Evolutionary conservation across 2,888 invertebrate species (phyloP).

Genomic region (Watsonalla cultraria): DNA sequence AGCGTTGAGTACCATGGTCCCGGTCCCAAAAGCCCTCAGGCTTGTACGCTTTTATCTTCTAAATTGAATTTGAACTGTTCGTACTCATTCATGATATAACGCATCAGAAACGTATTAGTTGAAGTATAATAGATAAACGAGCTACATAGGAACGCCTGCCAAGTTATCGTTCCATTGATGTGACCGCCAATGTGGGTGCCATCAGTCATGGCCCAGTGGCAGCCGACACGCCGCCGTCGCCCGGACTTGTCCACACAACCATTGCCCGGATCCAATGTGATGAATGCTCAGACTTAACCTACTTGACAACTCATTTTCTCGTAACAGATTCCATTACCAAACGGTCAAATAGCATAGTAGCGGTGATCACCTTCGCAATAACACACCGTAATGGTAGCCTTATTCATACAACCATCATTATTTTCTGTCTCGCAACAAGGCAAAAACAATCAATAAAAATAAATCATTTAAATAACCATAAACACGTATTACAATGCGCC

Average conservation of each 20-base stretch:
- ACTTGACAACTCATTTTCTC: constrained; percentile 76
- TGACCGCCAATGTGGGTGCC: constrained; percentile 24
- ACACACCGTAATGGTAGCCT: constrained; percentile 65
- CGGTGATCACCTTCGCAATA: constrained; percentile 69
- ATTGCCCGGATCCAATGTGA: constrained; percentile 42
- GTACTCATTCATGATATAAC: too few species aligned
- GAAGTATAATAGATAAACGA: background rate
- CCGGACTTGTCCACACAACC: constrained; percentile 32
- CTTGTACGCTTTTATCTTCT: too few species aligned
- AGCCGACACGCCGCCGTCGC: constrained; percentile 25
- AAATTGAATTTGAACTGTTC: too few species aligned
- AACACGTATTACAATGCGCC: constrained; percentile 76
- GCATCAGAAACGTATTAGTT: background rate
- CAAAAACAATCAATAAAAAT: constrained; percentile 79
- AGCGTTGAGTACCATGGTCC: too few species aligned
- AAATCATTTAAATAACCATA: constrained; percentile 79
- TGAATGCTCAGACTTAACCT: constrained; percentile 56
- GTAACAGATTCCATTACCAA: constrained; percentile 71
- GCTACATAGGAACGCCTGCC: background rate
- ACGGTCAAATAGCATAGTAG: constrained; percentile 68
- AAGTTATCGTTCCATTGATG: constrained; percentile 14
- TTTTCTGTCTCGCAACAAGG: constrained; percentile 77
- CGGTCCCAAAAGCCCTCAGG: too few species aligned
- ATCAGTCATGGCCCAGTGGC: constrained; percentile 32
- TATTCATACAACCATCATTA: constrained; percentile 73